Conservation (phyloP, 2,888 invertebrate species). For the Quadroppia sp. region DNA sequence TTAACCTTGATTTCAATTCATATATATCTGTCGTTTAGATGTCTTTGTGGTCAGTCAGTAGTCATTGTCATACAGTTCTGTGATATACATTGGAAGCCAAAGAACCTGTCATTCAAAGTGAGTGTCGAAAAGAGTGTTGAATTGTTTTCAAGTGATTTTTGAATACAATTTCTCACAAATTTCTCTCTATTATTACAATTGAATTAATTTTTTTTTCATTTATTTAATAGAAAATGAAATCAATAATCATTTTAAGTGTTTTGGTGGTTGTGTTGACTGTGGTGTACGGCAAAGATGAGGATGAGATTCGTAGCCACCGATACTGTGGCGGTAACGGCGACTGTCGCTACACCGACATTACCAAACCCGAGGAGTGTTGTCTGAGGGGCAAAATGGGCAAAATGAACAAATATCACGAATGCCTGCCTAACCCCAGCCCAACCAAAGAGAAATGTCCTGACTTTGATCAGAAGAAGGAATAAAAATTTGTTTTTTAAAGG, state of each 20-base stretch:
- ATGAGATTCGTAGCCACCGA: neutral
- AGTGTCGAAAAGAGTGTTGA: too few species aligned
- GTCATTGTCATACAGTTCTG: too few species aligned
- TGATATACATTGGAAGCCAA: too few species aligned
- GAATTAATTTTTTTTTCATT: too few species aligned
- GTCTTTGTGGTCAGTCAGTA: too few species aligned
- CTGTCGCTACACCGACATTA: conserved; percentile 38
- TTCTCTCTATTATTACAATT: neutral
- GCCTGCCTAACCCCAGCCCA: conserved; percentile 30
- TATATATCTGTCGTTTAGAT: too few species aligned
- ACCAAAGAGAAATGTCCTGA: conserved; percentile 16
- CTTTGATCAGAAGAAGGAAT: too few species aligned
- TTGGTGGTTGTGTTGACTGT: conserved; percentile 25
- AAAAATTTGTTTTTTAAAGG: too few species aligned
- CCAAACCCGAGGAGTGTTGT: conserved; percentile 34
- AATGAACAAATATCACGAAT: conserved; percentile 37
- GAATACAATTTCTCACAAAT: neutral
- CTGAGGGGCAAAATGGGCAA: neutral
- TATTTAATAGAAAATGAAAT: neutral
- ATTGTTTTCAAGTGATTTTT: neutral
- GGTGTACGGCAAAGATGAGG: conserved; percentile 4
- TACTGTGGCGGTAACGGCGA: conserved; percentile 40
- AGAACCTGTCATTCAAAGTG: too few species aligned
- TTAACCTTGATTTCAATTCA: too few species aligned
- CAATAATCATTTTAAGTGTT: neutral